Conservation (phyloP, 2,113 vertebrate genomes). For the Petrocephalus zakoni region DNA sequence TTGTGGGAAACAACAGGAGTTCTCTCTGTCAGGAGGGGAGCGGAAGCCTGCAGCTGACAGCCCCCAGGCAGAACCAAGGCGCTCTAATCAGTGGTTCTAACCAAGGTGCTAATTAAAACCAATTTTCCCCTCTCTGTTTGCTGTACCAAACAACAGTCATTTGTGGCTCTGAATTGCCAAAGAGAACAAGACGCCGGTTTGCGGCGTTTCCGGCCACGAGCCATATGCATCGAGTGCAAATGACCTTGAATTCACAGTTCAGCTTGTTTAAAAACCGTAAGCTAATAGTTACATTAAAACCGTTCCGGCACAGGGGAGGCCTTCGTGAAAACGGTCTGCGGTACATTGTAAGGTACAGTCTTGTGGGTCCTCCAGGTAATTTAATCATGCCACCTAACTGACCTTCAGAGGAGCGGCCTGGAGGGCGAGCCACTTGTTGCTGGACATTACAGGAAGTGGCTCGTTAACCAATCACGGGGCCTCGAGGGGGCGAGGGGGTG, state of each 20-base stretch:
- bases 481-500: slow-evolving; percentile 48
- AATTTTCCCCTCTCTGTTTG: slow-evolving; percentile 83
- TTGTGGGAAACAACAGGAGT: slow-evolving; percentile 86
- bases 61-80: slow-evolving; percentile 71
- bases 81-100: slow-evolving; percentile 88
- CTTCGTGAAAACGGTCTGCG: neutral
- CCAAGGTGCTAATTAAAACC: slow-evolving; percentile 89
- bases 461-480: slow-evolving; percentile 62
- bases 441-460: slow-evolving; percentile 59
- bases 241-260: neutral
- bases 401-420: slow-evolving; percentile 59
- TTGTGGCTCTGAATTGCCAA: slow-evolving; percentile 57
- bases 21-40: slow-evolving; percentile 79
- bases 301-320: neutral
- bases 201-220: neutral
- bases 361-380: neutral
- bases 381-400: slow-evolving; percentile 37
- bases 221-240: neutral
- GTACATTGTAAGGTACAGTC: neutral
- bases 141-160: slow-evolving; percentile 78
- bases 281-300: neutral
- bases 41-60: slow-evolving; percentile 62
- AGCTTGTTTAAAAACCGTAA: neutral
- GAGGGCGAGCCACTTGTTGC: slow-evolving; percentile 50
- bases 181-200: neutral